These are phyloP conservation scores for Schizopygopsis malacanthus DNA, from an alignment of 2,797 vertebrate species.

Conservation along the genomic window DNA sequence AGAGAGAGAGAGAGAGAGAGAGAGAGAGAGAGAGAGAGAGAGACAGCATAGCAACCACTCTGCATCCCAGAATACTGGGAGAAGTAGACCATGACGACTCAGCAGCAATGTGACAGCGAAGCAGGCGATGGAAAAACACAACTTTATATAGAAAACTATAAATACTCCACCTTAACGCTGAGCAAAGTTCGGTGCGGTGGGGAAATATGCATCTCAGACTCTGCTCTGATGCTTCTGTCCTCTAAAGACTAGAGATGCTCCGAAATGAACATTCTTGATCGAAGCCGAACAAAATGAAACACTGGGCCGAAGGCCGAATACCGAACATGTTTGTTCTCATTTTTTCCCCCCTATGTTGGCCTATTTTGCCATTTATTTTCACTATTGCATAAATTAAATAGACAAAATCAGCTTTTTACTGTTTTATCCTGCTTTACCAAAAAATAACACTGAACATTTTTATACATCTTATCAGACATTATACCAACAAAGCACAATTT, in stretches of 20 bases:
- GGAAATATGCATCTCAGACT: slow-evolving; percentile 2
- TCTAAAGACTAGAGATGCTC: not conserved
- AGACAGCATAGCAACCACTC: slow-evolving; percentile 24
- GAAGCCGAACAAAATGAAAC: too few relatives aligned
- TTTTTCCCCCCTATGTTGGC: too few relatives aligned
- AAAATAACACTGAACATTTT: too few relatives aligned
- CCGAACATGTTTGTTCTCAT: too few relatives aligned
- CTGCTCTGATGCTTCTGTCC: not conserved
- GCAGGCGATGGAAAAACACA: slow-evolving; percentile 42
- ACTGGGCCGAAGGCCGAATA: too few relatives aligned
- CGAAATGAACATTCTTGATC: too few relatives aligned
- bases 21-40: slow-evolving; percentile 13
- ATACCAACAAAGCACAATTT: too few relatives aligned
- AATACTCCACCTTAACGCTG: slow-evolving; percentile 52
- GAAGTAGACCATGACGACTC: slow-evolving; percentile 41
- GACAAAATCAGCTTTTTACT: too few relatives aligned
- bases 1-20: not conserved
- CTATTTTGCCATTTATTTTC: too few relatives aligned
- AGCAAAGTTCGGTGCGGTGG: slow-evolving; percentile 30
- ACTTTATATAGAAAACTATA: slow-evolving; percentile 58
- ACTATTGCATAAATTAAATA: too few relatives aligned
- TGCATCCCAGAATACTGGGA: slow-evolving; percentile 37
- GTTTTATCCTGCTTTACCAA: too few relatives aligned
- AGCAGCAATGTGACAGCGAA: slow-evolving; percentile 35
- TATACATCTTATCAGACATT: too few relatives aligned